These are phyloP conservation scores for Oscheius onirici DNA, from an alignment of 2,888 invertebrate species.

Conservation along the genomic window DNA sequence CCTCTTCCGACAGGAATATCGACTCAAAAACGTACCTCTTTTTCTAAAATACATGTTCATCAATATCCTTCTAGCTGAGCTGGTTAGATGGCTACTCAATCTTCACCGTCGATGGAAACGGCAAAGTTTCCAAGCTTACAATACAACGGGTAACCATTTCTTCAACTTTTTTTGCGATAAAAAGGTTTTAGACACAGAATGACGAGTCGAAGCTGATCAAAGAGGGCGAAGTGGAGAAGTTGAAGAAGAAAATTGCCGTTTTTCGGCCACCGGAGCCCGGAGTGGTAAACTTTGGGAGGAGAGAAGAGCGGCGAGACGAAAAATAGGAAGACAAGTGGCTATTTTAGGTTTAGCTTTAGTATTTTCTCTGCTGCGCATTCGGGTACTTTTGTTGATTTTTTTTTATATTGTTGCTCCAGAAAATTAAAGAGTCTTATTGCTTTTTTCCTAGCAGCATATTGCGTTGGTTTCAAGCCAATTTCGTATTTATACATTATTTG, in stretches of 20 bases:
- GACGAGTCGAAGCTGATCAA: constrained; percentile 33
- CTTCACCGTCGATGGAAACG: constrained; percentile 67
- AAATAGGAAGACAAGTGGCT: not conserved
- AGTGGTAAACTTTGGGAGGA: constrained; percentile 13
- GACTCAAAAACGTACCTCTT: constrained; percentile 44
- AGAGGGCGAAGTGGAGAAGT: constrained; percentile 31
- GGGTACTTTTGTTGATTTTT: constrained; percentile 8
- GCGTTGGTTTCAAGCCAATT: not conserved
- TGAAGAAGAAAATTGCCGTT: constrained; percentile 37
- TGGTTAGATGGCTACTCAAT: constrained; percentile 70
- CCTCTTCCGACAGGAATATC: constrained; percentile 51
- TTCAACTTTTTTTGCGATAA: not conserved
- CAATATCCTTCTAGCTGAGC: constrained; percentile 43
- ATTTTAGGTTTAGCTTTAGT: not conserved
- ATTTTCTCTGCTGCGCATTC: not conserved
- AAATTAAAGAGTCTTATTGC: not conserved
- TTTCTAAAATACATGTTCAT: not conserved
- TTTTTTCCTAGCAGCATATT: not conserved
- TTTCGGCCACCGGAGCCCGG: constrained; percentile 26
- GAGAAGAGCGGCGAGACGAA: not conserved
- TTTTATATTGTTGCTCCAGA: constrained; percentile 7
- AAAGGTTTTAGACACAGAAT: constrained; percentile 10
- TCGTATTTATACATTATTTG: not conserved
- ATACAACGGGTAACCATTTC: constrained; percentile 45
- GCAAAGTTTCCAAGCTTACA: constrained; percentile 63